phyloP scores from a whole-genome alignment of 1,140 invertebrate genomes.

The Aphis craccivora region DNA sequence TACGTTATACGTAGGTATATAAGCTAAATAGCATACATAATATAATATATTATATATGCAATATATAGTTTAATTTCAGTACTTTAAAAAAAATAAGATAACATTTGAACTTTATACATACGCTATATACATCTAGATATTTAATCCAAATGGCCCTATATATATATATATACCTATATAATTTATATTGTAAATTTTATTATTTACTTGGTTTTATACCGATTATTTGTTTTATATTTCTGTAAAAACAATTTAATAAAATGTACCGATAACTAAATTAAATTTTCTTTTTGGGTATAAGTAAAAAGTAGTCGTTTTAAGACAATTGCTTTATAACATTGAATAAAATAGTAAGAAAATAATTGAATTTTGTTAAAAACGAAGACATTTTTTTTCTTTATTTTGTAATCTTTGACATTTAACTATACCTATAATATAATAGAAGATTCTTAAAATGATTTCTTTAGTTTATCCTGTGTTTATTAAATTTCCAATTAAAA shows the following conservation, averaged over 20 bases:
- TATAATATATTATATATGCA: too few species aligned
- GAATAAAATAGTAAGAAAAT: background rate
- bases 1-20: background rate
- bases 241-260: too few species aligned
- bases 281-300: too few species aligned
- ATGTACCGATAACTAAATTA: too few species aligned
- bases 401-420: background rate
- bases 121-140: background rate
- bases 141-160: background rate
- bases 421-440: background rate
- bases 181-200: background rate
- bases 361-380: background rate
- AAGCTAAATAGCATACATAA: too few species aligned
- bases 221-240: background rate
- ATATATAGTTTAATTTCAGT: background rate
- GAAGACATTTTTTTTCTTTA: background rate
- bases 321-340: background rate
- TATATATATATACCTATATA: background rate
- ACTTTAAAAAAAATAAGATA: background rate
- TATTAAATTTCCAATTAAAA: background rate
- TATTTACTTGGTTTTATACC: background rate
- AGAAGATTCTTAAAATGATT: background rate
- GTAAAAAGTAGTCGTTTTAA: too few species aligned
- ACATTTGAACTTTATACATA: slow-evolving; percentile 1
- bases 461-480: background rate